Evolutionary conservation across 2,113 vertebrate species (phyloP), one percentile per base, ranked within the genome.

Genomic region (Ammodytes marinus): DNA sequence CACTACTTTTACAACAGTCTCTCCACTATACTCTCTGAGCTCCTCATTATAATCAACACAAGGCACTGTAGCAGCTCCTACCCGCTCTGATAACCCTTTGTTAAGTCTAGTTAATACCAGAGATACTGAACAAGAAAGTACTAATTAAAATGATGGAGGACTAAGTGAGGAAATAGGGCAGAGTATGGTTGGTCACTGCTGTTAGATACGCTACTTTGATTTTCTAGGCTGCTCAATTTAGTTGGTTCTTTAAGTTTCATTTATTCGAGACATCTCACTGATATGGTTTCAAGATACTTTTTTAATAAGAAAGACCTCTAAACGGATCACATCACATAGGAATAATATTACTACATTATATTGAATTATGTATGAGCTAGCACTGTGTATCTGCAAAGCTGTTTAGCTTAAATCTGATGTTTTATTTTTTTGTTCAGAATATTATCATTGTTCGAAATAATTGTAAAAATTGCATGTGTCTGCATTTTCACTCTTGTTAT

Each of bases 1-100:
- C 60, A 75, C 47, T 82, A 39, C n/a, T 60, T 66, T 70, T 43
- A 69, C 55, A 58, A 49, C 69, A 73, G 52, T 63, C 59, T 76
- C 40, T 45, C 11, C 66, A 27, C 27, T 27, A 27, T 40, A 7
- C 69, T 82, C 46, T 43, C n/a, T 57, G 63, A 87, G 47, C 17
- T 60, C 71, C 52, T 74, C 11, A 66, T 85, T 67, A 82, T 77
- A 79, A 80, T 82, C 69, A 58, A 73, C 39, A 54, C 8, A 37
- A 59, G 19, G 8, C 11, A 59, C 53, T 61, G 40, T 2, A 60
- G 50, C 19, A 67, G 9, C 61, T 64, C 15, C 0, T 49, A 14
- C n/a, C 27, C 27, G n/a, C n/a, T 49, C 55, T 50, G n/a, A 64
- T 77, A 7, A 74, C 9, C 9, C 39, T 43, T 40, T 52, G 40